These are phyloP conservation scores for Dasysyrphus tricinctus DNA, from an alignment of 2,888 invertebrate genomes.

Conservation along the genomic window DNA sequence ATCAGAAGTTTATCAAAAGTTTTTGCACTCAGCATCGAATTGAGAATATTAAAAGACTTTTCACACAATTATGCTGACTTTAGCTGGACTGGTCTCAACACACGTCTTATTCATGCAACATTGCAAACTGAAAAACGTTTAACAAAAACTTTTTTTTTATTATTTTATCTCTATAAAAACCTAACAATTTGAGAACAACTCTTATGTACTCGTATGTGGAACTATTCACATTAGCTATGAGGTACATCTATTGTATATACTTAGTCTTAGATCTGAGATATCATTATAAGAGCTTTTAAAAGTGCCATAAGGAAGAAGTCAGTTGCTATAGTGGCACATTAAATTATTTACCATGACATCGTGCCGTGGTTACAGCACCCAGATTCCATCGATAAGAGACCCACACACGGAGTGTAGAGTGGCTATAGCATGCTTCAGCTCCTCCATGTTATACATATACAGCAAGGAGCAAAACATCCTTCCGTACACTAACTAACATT, in stretches of 20 bases:
- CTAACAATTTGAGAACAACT: conserved; percentile 12
- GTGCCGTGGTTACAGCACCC: conserved; percentile 35
- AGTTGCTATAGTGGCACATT: conserved; percentile 52
- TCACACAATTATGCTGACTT: no score
- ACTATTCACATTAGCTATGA: background rate
- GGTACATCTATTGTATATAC: conserved; percentile 37
- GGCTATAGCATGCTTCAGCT: conserved; percentile 16
- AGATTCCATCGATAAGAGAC: conserved; percentile 60
- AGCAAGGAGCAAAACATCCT: conserved; percentile 25
- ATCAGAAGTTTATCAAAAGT: no score
- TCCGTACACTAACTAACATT: conserved; percentile 5
- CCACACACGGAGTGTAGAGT: background rate
- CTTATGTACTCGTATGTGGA: background rate
- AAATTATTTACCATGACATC: conserved; percentile 29
- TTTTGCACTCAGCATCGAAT: no score
- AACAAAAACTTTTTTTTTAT: conserved; percentile 8
- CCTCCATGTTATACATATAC: conserved; percentile 8
- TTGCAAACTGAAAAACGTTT: no score
- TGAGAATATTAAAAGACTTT: no score
- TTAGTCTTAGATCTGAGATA: conserved; percentile 51
- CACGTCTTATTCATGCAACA: no score
- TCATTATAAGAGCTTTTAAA: conserved; percentile 30
- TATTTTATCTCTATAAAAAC: background rate
- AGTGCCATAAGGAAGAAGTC: conserved; percentile 33
- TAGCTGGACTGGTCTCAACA: no score